A percentile compares a stretch with the other conserved stretches of the same genome.
Conservation (phyloP, 2,888 invertebrate species). For the Gnatocerus cornutus region DNA sequence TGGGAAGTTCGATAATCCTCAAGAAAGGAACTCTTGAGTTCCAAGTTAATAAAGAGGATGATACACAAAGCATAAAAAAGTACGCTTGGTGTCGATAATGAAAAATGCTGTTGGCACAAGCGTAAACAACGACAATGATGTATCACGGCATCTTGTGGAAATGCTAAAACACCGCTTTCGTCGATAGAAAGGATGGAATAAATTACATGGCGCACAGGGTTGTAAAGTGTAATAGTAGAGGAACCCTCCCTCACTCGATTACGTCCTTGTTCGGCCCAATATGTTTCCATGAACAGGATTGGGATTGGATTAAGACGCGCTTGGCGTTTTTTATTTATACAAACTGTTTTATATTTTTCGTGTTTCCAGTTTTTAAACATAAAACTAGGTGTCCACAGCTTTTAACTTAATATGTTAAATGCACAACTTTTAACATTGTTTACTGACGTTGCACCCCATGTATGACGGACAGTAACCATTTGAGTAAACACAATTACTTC, state of each 20-base stretch:
- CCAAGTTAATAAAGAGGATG: constrained; percentile 16
- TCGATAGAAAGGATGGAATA: constrained; percentile 47
- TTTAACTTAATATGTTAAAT: neutral
- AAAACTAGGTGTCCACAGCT: neutral
- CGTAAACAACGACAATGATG: constrained; percentile 43
- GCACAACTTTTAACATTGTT: neutral
- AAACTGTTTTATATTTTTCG: neutral
- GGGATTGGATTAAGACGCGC: constrained; percentile 59
- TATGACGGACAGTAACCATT: constrained; percentile 5
- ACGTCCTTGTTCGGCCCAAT: constrained; percentile 56
- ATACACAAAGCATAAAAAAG: constrained; percentile 17
- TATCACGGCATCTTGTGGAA: constrained; percentile 31
- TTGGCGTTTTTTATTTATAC: constrained; percentile 35
- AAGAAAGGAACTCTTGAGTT: constrained; percentile 2
- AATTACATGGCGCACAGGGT: constrained; percentile 40
- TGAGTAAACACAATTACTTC: constrained; percentile 45
- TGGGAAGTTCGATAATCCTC: constrained; percentile 15
- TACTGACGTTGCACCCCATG: neutral
- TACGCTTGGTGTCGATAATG: constrained; percentile 35
- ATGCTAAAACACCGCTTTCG: constrained; percentile 47
- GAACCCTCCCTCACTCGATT: constrained; percentile 54
- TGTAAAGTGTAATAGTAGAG: constrained; percentile 46
- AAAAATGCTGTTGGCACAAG: constrained; percentile 30
- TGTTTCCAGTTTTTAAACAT: neutral
- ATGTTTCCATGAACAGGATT: constrained; percentile 52